Conservation (phyloP, 2,113 vertebrate genomes). For the Apodemus sylvaticus region DNA sequence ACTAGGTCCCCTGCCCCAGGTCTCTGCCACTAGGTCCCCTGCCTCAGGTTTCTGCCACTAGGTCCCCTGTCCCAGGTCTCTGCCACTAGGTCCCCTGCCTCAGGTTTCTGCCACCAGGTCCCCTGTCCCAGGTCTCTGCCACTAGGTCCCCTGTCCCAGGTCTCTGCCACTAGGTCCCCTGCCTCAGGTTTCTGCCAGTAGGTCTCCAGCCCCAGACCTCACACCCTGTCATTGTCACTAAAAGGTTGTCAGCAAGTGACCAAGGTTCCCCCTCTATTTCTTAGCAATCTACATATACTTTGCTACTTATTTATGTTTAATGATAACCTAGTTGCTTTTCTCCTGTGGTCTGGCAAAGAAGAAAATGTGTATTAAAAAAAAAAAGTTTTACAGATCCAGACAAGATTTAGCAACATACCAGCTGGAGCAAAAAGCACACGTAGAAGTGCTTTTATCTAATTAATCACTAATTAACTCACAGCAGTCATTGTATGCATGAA, state of each 20-base stretch:
- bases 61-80: no score
- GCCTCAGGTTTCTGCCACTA: no score
- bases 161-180: no score
- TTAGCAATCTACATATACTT: no score
- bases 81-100: no score
- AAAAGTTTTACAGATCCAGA: not conserved
- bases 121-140: no score
- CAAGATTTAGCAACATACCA: not conserved
- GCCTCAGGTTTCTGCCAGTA: no score
- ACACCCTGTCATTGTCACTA: fast-evolving
- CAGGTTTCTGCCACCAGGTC: no score
- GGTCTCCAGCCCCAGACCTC: no score
- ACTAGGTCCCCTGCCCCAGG: no score
- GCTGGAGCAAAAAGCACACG: not conserved
- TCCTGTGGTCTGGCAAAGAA: not conserved
- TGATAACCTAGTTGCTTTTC: not conserved
- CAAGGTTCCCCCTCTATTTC: fast-evolving
- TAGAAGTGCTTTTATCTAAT: not conserved
- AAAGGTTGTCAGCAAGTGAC: not conserved
- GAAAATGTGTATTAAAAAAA: not conserved
- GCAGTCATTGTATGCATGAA: fast-evolving
- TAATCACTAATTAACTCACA: not conserved
- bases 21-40: no score
- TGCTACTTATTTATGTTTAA: not conserved
- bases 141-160: no score